Evolutionary conservation across 64 coral and sea anemone genomes (phyloP).

Genomic region (Platygyra sinensis): DNA sequence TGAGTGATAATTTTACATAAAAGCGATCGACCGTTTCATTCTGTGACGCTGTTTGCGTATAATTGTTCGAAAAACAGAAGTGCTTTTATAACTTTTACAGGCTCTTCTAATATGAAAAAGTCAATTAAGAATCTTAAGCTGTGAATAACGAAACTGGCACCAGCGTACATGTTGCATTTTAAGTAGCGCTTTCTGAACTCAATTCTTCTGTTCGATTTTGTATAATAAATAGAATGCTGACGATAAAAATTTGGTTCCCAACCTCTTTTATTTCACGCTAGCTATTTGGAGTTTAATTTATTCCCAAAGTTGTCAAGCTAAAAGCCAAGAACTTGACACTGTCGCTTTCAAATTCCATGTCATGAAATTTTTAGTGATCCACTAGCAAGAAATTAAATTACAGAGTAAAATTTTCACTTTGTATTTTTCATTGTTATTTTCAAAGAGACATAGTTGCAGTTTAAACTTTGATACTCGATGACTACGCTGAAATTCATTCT

Average conservation of each 20-base stretch:
- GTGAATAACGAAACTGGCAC: background rate
- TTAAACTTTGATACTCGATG: background rate
- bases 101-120: background rate
- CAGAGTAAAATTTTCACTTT: background rate
- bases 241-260: background rate
- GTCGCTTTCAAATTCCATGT: background rate
- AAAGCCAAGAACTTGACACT: background rate
- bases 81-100: no score
- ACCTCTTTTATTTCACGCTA: background rate
- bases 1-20: no score
- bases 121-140: background rate
- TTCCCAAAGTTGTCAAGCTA: conserved; percentile 14
- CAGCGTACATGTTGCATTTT: background rate
- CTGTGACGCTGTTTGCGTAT: no score
- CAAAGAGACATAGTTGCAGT: background rate
- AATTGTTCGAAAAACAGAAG: no score
- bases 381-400: background rate
- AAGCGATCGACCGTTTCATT: no score
- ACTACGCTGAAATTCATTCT: background rate
- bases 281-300: conserved; percentile 16
- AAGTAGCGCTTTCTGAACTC: background rate
- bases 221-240: background rate
- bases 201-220: background rate
- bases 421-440: background rate
- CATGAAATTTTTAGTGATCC: conserved; percentile 27